Evolutionary conservation across 2,797 vertebrate species (phyloP).

Genomic region (Heliangelus exortis): DNA sequence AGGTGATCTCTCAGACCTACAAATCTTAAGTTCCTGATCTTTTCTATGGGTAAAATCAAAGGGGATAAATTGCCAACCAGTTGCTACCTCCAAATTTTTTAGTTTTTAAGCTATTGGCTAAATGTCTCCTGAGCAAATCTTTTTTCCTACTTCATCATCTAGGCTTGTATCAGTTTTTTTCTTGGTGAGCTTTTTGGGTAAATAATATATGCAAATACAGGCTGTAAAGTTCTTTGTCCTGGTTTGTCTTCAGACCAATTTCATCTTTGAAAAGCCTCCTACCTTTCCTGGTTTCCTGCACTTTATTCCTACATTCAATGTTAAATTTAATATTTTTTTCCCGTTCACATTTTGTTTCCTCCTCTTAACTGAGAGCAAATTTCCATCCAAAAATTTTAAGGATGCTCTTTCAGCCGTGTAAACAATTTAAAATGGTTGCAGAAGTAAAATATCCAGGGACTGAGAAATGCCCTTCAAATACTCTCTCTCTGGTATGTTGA

Average conservation of each 20-base stretch:
- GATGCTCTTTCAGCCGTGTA: neutral
- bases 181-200: neutral
- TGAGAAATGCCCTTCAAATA: neutral
- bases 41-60: neutral
- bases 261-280: neutral
- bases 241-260: neutral
- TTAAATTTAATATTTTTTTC: neutral
- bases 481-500: neutral
- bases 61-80: neutral
- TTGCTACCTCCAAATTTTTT: neutral
- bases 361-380: neutral
- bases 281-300: neutral
- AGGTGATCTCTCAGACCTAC: neutral
- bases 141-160: neutral
- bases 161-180: neutral
- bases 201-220: neutral
- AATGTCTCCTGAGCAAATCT: neutral
- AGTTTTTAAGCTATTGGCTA: neutral
- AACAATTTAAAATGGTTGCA: neutral
- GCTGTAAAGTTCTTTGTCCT: neutral
- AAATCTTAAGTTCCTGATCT: neutral
- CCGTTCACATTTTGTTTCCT: conserved; percentile 1
- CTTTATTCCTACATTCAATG: neutral
- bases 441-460: neutral
- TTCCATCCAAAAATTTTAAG: neutral